Percentiles rank a stretch among this genome's conserved stretches.
phyloP scores from a whole-genome alignment of 53 echinoderm and acorn worm species.

The Pentamera pediparva region DNA sequence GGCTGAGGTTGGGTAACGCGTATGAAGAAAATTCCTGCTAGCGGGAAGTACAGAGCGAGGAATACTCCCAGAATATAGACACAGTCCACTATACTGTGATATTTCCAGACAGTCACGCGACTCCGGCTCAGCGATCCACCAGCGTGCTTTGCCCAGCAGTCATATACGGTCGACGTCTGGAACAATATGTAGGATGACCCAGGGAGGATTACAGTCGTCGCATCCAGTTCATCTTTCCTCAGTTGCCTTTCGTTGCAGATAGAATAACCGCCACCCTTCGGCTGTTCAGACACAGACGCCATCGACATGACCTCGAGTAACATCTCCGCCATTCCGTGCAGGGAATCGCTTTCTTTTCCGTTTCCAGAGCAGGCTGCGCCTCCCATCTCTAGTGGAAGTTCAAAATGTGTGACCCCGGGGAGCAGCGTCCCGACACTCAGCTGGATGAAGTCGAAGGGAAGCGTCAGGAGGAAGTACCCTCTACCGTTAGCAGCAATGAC shows the following conservation, averaged over 20 bases:
- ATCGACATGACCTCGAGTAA: slow-evolving; percentile 15
- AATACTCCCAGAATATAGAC: slow-evolving; percentile 59
- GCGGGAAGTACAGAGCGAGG: slow-evolving; percentile 67
- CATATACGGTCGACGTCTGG: slow-evolving; percentile 67
- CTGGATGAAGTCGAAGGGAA: slow-evolving; percentile 84
- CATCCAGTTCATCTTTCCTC: slow-evolving; percentile 47
- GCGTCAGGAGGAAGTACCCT: slow-evolving; percentile 60
- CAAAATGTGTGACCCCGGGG: slow-evolving; percentile 45
- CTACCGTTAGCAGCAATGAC: slow-evolving; percentile 68
- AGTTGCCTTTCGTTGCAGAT: slow-evolving; percentile 81
- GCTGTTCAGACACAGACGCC: background rate
- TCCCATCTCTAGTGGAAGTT: slow-evolving; percentile 30
- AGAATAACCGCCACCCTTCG: background rate
- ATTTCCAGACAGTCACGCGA: background rate
- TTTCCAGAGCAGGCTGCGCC: slow-evolving; percentile 36
- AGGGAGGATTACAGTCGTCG: slow-evolving; percentile 48
- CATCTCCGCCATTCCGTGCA: slow-evolving; percentile 38
- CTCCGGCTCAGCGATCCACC: background rate
- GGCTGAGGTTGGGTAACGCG: slow-evolving; percentile 12
- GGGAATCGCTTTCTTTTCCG: slow-evolving; percentile 31
- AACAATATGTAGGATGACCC: slow-evolving; percentile 60
- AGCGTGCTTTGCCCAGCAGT: slow-evolving; percentile 53
- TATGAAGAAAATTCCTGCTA: slow-evolving; percentile 77
- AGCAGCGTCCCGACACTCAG: slow-evolving; percentile 67
- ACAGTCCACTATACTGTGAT: background rate